These are phyloP conservation scores for Daboia siamensis DNA, from an alignment of 2,113 vertebrate species.

Conservation along the genomic window DNA sequence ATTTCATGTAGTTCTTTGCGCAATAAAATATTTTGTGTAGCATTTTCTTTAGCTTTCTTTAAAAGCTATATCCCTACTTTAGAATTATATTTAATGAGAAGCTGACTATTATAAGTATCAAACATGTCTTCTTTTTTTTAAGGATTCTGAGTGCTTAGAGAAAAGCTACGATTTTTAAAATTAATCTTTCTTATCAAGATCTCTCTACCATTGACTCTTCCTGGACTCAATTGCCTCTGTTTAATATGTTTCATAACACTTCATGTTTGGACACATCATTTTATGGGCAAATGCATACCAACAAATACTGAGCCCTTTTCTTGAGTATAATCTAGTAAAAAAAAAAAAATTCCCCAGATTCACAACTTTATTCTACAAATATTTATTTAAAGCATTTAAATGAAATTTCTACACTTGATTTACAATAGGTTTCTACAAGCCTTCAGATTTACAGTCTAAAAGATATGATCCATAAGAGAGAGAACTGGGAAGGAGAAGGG, in stretches of 20 bases:
- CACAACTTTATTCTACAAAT: background rate
- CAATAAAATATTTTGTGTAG: background rate
- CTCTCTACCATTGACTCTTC: background rate
- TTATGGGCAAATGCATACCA: background rate
- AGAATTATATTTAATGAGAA: background rate
- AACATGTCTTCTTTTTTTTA: background rate
- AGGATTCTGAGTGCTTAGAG: background rate
- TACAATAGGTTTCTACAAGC: background rate
- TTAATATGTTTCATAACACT: background rate
- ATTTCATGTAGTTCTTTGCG: background rate
- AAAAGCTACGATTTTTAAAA: background rate
- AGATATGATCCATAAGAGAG: background rate
- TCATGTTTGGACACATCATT: constrained; percentile 14
- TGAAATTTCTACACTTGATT: background rate
- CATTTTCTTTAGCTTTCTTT: background rate
- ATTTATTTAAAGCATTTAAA: background rate
- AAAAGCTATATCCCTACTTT: background rate
- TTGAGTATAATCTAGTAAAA: background rate
- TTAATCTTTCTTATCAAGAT: background rate
- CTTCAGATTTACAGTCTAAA: background rate
- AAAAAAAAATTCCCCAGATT: background rate
- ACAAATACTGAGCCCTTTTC: background rate
- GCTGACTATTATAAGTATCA: background rate
- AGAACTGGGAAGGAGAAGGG: background rate
- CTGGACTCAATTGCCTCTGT: background rate